A percentile compares a stretch with the other conserved stretches of the same genome.
phyloP scores from a whole-genome alignment of 2,797 vertebrate species.

The Enteromius trimaculatus region DNA sequence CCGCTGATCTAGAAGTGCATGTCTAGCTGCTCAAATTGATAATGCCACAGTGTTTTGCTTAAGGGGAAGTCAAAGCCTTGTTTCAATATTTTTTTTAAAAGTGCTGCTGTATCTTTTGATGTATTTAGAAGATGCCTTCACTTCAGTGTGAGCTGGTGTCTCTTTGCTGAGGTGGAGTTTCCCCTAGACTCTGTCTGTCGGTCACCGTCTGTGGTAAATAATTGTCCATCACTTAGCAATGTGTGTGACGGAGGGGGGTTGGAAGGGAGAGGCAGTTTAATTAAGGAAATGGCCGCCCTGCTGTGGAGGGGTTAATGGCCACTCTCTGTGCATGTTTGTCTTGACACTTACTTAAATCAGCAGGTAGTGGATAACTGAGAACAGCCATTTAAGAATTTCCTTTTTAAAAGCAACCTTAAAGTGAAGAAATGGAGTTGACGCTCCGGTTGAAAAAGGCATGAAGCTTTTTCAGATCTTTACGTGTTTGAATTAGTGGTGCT shows the following conservation, averaged over 20 bases:
- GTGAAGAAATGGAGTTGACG: not conserved
- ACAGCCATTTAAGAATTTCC: not conserved
- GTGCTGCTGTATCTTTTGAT: not conserved
- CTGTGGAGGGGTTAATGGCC: constrained; percentile 55
- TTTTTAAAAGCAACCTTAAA: not conserved
- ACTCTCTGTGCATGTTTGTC: constrained; percentile 30
- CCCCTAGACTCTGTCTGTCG: not conserved
- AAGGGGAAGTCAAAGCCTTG: too few species aligned
- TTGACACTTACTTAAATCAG: constrained; percentile 10
- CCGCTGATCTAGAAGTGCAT: not conserved
- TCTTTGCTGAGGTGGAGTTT: constrained; percentile 18
- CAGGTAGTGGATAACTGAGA: constrained; percentile 1
- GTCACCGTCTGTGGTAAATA: constrained; percentile 29
- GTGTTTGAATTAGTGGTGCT: not conserved
- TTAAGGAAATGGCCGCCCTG: constrained; percentile 64
- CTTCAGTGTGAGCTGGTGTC: not conserved
- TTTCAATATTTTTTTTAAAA: not conserved
- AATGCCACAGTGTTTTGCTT: not conserved
- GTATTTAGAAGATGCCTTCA: not conserved
- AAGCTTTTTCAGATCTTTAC: not conserved
- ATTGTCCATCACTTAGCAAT: constrained; percentile 27
- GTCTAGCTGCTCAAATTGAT: not conserved
- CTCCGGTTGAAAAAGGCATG: not conserved
- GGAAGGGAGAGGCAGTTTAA: constrained; percentile 48
- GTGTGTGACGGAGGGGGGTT: constrained; percentile 3